Conservation (phyloP, 2,113 vertebrate species). For the Forbesichthys agassizii region DNA sequence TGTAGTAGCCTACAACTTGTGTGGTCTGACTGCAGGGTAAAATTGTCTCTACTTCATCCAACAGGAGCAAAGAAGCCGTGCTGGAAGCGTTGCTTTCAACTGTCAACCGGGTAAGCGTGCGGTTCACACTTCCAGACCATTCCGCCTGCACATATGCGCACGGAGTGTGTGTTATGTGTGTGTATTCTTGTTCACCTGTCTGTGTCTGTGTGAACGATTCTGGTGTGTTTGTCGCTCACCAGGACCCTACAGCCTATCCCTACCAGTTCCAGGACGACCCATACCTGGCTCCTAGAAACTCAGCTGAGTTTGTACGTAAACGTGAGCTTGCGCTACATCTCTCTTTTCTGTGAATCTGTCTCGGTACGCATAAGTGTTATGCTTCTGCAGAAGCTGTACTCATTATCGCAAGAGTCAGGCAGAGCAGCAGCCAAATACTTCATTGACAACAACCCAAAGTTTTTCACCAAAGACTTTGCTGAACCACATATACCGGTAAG, state of each 20-base stretch:
- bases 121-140: background rate
- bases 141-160: background rate
- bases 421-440: slow-evolving; percentile 87
- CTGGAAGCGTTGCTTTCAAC: slow-evolving; percentile 86
- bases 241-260: slow-evolving; percentile 86
- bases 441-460: slow-evolving; percentile 82
- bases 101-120: slow-evolving; percentile 81
- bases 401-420: slow-evolving; percentile 86
- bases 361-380: background rate
- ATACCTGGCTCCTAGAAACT: slow-evolving; percentile 82
- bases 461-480: slow-evolving; percentile 88
- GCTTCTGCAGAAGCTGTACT: slow-evolving; percentile 77
- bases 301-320: slow-evolving; percentile 79
- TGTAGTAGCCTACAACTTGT: no score
- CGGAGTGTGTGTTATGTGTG: no score
- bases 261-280: slow-evolving; percentile 91
- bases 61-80: slow-evolving; percentile 87
- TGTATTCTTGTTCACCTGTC: background rate
- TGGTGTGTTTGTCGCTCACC: background rate
- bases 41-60: background rate
- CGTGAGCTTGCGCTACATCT: background rate
- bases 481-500: slow-evolving; percentile 87
- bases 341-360: background rate
- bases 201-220: background rate
- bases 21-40: no score